phyloP scores from a whole-genome alignment of 2,113 vertebrate species.

The Felis chaus region DNA sequence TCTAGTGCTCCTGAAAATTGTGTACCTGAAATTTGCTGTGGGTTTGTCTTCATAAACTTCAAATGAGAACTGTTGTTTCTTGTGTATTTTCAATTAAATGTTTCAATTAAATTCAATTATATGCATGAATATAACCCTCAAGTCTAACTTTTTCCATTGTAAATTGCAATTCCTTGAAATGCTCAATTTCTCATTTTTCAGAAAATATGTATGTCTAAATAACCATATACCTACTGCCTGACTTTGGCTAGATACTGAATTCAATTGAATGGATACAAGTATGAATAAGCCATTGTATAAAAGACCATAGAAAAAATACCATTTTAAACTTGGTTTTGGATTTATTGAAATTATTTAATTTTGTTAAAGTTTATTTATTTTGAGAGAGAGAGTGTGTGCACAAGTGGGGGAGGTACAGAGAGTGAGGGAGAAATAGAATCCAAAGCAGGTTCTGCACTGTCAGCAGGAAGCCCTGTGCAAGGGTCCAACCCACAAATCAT shows the following conservation, averaged over 20 bases:
- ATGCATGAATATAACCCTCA: not conserved
- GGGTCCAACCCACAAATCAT: too few species aligned
- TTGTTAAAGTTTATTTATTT: too few species aligned
- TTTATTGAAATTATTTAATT: not conserved
- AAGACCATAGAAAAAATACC: not conserved
- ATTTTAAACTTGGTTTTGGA: not conserved
- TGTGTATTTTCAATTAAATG: not conserved
- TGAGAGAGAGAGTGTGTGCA: too few species aligned
- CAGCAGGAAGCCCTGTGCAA: too few species aligned
- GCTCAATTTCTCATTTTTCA: not conserved
- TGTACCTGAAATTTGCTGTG: not conserved
- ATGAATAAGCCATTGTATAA: not conserved
- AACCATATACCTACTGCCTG: not conserved
- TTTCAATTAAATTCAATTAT: not conserved
- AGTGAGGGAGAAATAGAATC: too few species aligned
- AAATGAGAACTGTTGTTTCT: not conserved
- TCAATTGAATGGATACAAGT: not conserved
- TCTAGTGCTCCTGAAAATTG: not conserved
- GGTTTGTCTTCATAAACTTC: not conserved
- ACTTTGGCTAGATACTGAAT: not conserved
- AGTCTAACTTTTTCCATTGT: not conserved
- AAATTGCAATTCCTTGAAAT: not conserved
- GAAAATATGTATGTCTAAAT: not conserved
- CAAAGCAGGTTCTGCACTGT: too few species aligned
- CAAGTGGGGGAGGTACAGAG: too few species aligned